These are phyloP conservation scores for Catocala fraxini DNA, from an alignment of 2,888 invertebrate species.

Conservation along the genomic window DNA sequence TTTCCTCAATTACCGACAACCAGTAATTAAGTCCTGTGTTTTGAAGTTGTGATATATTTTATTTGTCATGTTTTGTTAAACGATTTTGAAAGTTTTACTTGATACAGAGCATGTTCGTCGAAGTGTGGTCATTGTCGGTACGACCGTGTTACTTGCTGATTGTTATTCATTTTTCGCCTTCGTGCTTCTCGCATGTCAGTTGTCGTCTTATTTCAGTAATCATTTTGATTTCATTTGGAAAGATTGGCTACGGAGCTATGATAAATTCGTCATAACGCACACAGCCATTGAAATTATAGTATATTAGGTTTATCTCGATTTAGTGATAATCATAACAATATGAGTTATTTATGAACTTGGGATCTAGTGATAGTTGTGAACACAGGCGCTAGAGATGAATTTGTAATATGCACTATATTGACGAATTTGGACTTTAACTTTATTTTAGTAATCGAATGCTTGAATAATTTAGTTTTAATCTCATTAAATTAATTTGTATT, in stretches of 20 bases:
- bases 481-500: conserved; percentile 7
- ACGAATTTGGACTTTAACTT: neutral
- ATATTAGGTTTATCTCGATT: conserved; percentile 26
- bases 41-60: conserved; percentile 6
- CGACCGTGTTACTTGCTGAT: too few relatives aligned
- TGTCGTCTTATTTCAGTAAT: too few relatives aligned
- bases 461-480: conserved; percentile 4
- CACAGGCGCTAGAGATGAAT: conserved; percentile 33
- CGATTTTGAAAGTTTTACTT: neutral
- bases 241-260: neutral
- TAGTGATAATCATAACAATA: conserved; percentile 26
- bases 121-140: neutral
- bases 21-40: neutral
- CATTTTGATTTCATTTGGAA: neutral
- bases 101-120: neutral
- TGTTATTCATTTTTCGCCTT: too few relatives aligned
- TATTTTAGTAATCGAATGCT: conserved; percentile 7
- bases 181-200: too few relatives aligned
- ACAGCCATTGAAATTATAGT: conserved; percentile 35
- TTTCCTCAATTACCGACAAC: neutral
- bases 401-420: conserved; percentile 35
- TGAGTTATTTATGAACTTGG: conserved; percentile 32
- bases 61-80: neutral
- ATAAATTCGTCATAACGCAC: conserved; percentile 21
- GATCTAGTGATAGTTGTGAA: conserved; percentile 46